Conservation (phyloP, 2,888 invertebrate species). For the Machimus atricapillus region DNA sequence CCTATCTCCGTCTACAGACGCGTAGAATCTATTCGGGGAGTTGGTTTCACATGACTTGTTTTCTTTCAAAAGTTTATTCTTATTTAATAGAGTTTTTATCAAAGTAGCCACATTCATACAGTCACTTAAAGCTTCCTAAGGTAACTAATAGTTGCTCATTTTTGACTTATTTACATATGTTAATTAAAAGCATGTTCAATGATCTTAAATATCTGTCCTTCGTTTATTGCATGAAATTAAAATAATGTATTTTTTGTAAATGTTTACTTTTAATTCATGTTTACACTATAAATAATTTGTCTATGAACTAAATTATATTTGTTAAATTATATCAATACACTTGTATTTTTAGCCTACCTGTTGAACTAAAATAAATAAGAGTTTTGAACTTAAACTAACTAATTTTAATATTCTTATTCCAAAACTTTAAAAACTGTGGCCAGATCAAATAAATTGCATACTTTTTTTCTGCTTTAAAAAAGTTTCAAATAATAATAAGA, state of each 20-base stretch:
- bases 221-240: neutral
- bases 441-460: too few relatives aligned
- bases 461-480: too few relatives aligned
- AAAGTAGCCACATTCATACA: neutral
- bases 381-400: too few relatives aligned
- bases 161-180: neutral
- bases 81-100: neutral
- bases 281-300: neutral
- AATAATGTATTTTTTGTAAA: neutral
- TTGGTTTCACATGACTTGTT: neutral
- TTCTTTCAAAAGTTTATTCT: neutral
- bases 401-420: too few relatives aligned
- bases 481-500: too few relatives aligned
- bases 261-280: too few relatives aligned
- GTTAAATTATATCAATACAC: too few relatives aligned
- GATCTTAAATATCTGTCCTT: neutral
- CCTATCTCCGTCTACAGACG: neutral
- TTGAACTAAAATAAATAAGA: too few relatives aligned
- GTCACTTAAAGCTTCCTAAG: neutral
- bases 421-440: too few relatives aligned
- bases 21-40: neutral
- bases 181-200: neutral
- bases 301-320: neutral
- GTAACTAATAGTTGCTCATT: neutral
- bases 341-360: too few relatives aligned